Percentiles rank a stretch among this genome's conserved stretches.
Conservation (phyloP, 2,888 invertebrate genomes). For the Stegophylla sp. region DNA sequence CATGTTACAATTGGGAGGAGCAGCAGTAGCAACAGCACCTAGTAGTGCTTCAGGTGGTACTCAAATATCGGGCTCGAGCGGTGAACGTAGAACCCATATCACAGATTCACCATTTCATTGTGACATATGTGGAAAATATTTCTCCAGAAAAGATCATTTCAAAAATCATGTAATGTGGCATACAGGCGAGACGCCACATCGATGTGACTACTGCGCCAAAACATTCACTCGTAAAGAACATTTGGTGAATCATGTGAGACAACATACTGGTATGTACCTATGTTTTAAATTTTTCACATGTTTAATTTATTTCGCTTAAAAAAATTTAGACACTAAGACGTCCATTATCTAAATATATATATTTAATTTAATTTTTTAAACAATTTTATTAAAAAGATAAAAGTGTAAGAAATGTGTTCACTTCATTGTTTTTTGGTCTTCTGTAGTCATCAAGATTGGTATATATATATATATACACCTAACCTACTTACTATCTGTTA, state of each 20-base stretch:
- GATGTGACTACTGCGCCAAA: conserved; percentile 85
- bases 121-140: conserved; percentile 84
- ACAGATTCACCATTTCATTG: conserved; percentile 68
- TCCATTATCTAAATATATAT: conserved; percentile 58
- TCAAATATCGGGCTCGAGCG: conserved; percentile 50
- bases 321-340: conserved; percentile 55
- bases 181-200: conserved; percentile 68
- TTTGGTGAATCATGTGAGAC: conserved; percentile 83
- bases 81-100: conserved; percentile 60
- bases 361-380: conserved; percentile 51
- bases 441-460: conserved; percentile 5
- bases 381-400: conserved; percentile 30
- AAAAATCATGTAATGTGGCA: conserved; percentile 85
- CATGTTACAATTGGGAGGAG: conserved; percentile 60
- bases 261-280: conserved; percentile 70
- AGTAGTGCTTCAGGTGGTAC: conserved; percentile 53
- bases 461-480: neutral
- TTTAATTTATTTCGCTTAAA: conserved; percentile 57
- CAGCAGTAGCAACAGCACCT: conserved; percentile 51
- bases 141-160: conserved; percentile 85
- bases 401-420: conserved; percentile 53
- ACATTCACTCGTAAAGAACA: conserved; percentile 87
- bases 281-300: neutral
- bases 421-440: conserved; percentile 52
- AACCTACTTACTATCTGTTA: conserved; percentile 33